These are phyloP conservation scores for Meiosimyza decipiens DNA, from an alignment of 2,888 invertebrate genomes.

Conservation along the genomic window DNA sequence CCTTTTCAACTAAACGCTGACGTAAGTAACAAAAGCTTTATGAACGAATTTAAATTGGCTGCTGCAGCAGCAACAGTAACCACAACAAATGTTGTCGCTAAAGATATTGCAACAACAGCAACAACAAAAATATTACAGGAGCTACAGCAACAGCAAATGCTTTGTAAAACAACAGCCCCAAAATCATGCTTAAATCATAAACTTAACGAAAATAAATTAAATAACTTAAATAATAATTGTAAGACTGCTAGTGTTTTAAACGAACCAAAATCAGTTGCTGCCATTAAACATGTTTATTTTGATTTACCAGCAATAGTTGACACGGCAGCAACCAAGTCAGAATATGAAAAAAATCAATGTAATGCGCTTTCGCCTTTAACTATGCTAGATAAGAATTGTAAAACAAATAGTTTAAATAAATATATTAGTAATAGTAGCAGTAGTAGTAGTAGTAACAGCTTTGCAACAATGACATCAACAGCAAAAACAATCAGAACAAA, in stretches of 20 bases:
- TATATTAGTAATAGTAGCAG: conserved; percentile 16
- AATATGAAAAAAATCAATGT: conserved; percentile 23
- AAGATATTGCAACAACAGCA: conserved; percentile 44
- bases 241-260: conserved; percentile 16
- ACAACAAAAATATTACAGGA: conserved; percentile 41
- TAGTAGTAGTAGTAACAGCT: conserved; percentile 24
- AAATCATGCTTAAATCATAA: conserved; percentile 21
- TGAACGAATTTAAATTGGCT: conserved; percentile 32
- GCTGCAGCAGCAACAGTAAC: conserved; percentile 34
- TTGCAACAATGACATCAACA: conserved; percentile 30
- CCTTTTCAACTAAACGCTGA: conserved; percentile 39
- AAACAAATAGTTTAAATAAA: conserved; percentile 21
- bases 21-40: conserved; percentile 46
- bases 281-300: conserved; percentile 55
- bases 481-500: conserved; percentile 30
- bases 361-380: conserved; percentile 21
- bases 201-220: conserved; percentile 10
- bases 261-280: conserved; percentile 13
- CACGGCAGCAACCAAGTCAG: conserved; percentile 38
- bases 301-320: conserved; percentile 52
- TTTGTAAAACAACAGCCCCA: conserved; percentile 27
- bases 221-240: conserved; percentile 3
- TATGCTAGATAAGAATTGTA: conserved; percentile 3
- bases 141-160: conserved; percentile 43
- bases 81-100: conserved; percentile 24